Evolutionary conservation across 2,113 vertebrate genomes (phyloP), one percentile per base, ranked within the genome.

Genomic region (Seriola aureovittata): DNA sequence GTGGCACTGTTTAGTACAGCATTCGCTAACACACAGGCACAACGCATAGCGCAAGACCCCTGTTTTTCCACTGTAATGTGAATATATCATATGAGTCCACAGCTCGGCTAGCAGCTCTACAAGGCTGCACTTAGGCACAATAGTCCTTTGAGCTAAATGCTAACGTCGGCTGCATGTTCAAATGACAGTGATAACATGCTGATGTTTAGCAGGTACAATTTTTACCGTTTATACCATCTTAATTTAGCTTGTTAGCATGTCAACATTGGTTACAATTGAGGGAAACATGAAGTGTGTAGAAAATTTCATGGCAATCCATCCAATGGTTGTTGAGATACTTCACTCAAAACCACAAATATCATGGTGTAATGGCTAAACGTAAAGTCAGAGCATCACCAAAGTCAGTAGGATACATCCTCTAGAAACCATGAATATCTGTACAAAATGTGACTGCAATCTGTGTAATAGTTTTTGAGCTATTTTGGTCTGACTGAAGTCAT

Each of bases 161-260:
- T 65, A 48, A 23, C 25, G 19, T 11, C 7, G 34, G 34, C 44
- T 58, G 12, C 17, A 67, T 64, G 16, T 16, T 57, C 10, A 25
- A 21, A 17, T 40, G 25, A 25, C 34, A 67, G 14, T 34, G 52
- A 46, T 50, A 73, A 42, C n/a, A 64, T 25, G 8, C 32, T 36
- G 8, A 64, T 40, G 19, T 57, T 82, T 21, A 76, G 50, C 54
- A 16, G 32, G 38, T 52, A 42, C 32, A n/a, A 42, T 71, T 40
- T 55, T 44, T 25, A 38, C 42, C 32, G 11, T 60, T 29, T 54
- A 0, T 36, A 69, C 5, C 38, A 62, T 46, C 25, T 71, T 21
- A 62, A 3, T 36, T 46, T 25, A 16, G 50, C 5, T 3, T 62
- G 29, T 62, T 54, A 58, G 42, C 63, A 52, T 36, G 34, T 6